phyloP scores from a whole-genome alignment of 1,140 invertebrate species.

The Trachelipus rathkii region DNA sequence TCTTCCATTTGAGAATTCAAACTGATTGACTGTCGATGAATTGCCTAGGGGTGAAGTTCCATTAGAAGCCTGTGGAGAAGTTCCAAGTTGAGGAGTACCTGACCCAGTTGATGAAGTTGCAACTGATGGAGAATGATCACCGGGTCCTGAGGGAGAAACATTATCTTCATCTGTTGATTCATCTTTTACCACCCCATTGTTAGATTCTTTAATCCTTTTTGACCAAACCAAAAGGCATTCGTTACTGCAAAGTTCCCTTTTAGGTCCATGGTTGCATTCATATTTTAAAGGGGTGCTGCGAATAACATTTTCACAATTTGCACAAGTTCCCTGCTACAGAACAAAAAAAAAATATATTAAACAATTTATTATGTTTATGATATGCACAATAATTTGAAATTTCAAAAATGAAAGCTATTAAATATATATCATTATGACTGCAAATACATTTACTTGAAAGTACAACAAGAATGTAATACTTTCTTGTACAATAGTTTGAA shows the following conservation, averaged over 20 bases:
- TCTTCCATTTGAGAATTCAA: too few species aligned
- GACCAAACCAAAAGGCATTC: constrained; percentile 34
- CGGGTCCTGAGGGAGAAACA: constrained; percentile 20
- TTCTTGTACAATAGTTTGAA: too few species aligned
- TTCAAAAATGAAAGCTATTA: too few species aligned
- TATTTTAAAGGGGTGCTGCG: constrained; percentile 35
- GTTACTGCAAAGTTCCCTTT: constrained; percentile 38
- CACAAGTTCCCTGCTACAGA: constrained; percentile 62
- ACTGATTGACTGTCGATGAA: not conserved
- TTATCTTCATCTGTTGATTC: constrained; percentile 39
- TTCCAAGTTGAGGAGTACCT: not conserved
- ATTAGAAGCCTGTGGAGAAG: not conserved
- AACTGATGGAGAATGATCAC: not conserved
- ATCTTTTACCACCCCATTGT: constrained; percentile 21
- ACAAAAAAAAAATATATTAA: not conserved
- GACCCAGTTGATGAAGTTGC: not conserved
- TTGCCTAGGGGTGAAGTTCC: not conserved
- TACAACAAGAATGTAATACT: too few species aligned
- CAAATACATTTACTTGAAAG: too few species aligned
- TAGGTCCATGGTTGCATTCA: constrained; percentile 23
- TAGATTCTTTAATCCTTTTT: not conserved
- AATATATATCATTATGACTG: too few species aligned
- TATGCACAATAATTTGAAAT: too few species aligned
- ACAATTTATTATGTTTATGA: too few species aligned
- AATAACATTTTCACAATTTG: constrained; percentile 79